Base-by-base conservation (phyloP, 2,797 vertebrate genomes). In the Crenichthys baileyi region DNA sequence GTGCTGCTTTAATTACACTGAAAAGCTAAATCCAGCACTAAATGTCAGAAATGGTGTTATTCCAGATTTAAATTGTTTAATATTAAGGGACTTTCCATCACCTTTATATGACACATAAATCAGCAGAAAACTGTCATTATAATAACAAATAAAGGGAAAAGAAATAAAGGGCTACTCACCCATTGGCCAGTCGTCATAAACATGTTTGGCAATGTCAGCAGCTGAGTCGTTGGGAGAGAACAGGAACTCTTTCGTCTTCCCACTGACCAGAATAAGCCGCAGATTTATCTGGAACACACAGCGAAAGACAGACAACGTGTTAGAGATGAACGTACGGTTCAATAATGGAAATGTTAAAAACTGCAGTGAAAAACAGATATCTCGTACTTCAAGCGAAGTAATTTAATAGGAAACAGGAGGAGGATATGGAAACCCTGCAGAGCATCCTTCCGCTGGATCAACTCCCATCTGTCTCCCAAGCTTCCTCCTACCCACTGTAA, bases 111-210 rank as follows among this genome's bases (percentile, higher is more conserved):
- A 13, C 51, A 72, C 11, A n/a, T 39, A 2, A 2, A 58, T 39
- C 12, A 41, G 12, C 16, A 16, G 5, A n/a, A 41, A 15, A 26
- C 53, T n/a, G 12, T 9, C 44, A 46, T 48, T 26, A 48, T 0
- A 7, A 26, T 26, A 29, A 44, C 24, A 46, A 70, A 70, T 46
- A 70, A 70, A 67, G 12, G 22, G 18, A 67, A 39, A 31, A 24
- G 44, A 20, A 18, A 48, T 53, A 5, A 29, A n/a, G 36, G 53
- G 31, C 74, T 44, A 88, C 98, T 97, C 90, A 99, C 98, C 98
- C 98, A 98, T 98, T 0, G 98, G 98, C 98, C 98, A 99, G 93
- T 99, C 98, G 94, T 99, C 98, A 78, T 98, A 99, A 79, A 99
- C 98, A 0, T 99, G 97, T 90, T 99, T 99, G 88, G 98, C 98